Percentiles rank a stretch among this genome's conserved stretches.
Evolutionary conservation across 2,888 invertebrate species (phyloP).

Genomic region (Ophion ellenae): DNA sequence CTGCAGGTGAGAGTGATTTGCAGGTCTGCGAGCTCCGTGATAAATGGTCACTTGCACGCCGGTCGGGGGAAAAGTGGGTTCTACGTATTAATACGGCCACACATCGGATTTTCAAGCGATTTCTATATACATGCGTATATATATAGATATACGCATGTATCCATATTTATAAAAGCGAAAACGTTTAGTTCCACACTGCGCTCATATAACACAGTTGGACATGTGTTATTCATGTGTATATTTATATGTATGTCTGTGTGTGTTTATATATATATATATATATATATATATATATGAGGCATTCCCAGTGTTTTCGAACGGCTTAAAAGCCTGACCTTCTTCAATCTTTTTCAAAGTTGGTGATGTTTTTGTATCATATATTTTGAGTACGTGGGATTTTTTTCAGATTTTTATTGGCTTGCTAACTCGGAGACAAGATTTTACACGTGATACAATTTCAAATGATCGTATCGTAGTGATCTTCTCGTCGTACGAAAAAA

Average conservation of each 20-base stretch:
- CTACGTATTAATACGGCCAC: constrained; percentile 66
- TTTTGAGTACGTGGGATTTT: too few species aligned
- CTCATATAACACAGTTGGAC: constrained; percentile 1
- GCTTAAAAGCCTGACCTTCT: too few species aligned
- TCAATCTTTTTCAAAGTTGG: too few species aligned
- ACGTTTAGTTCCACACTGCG: constrained; percentile 2
- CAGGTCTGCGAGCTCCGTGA: constrained; percentile 69
- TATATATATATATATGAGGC: too few species aligned
- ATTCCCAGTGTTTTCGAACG: too few species aligned
- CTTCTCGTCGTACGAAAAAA: too few species aligned
- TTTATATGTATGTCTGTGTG: neutral
- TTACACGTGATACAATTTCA: too few species aligned
- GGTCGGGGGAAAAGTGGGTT: constrained; percentile 46
- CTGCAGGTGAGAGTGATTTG: constrained; percentile 71
- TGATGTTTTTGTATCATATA: too few species aligned
- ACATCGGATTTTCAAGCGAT: constrained; percentile 65
- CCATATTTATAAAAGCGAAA: constrained; percentile 22
- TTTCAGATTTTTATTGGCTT: too few species aligned
- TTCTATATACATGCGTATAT: constrained; percentile 8
- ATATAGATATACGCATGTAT: neutral
- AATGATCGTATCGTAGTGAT: too few species aligned
- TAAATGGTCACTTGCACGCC: constrained; percentile 69
- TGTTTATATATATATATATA: too few species aligned
- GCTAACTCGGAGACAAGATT: too few species aligned
- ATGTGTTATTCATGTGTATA: neutral